Evolutionary conservation across 2,888 invertebrate genomes (phyloP), one percentile per base, ranked within the genome.

Genomic region (Anagyrus pseudococci): DNA sequence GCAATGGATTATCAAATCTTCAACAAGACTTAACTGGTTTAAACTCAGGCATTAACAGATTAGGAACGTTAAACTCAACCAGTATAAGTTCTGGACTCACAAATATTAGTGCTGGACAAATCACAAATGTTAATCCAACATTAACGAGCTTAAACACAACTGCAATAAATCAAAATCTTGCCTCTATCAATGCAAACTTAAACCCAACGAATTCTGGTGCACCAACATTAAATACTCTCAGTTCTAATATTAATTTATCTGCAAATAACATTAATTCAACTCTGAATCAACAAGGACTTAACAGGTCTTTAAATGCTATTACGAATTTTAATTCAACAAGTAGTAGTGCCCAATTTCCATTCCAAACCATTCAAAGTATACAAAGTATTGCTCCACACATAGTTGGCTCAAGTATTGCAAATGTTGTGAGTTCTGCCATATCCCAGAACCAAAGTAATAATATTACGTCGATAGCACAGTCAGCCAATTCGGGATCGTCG

Each of bases 381-480:
- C 80, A 80, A 66, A 80, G 75, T 66, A 73, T 80, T 37, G 77
- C 79, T 41, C 80, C 80, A 4, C 80, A 80, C 58, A 79, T 80
- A 52, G 80, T 80, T 59, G 77, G 77, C 13, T 76, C 79, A 53
- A 79, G 72, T 59, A 74, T 78, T 53, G 68, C 77, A 47, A 78
- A 77, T 67, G 74, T 76, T 61, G 73, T 77, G 29, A 68, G 65
- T 44, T 74, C 75, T 65, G 71, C 72, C 29, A 73, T 75, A 67
- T 75, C 77, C 37, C 74, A 74, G 55, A 72, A 71, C 40, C 69
- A 67, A 63, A 72, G 48, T 68, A 64, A 44, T 19, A 75, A 71
- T 62, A 71, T 73, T 19, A 72, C 72, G 25, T 74, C 77, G 48
- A 73, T 73, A 41, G 72, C 75, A 49, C 77, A 75, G 64, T 75